Base-by-base conservation (phyloP, 2,797 vertebrate genomes). In the Chanos chanos region DNA sequence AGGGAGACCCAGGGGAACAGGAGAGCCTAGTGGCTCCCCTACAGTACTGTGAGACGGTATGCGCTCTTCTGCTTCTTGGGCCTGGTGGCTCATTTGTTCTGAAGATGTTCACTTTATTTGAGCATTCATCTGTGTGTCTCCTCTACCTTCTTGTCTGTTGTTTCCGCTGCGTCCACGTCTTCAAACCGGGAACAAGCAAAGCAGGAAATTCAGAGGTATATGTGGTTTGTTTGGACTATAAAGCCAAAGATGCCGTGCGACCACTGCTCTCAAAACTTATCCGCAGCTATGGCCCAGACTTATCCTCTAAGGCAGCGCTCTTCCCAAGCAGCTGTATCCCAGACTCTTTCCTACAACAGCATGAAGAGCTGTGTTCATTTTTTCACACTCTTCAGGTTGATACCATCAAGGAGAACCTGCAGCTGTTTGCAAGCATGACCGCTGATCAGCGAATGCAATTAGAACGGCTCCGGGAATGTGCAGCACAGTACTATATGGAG, bases 141-240 rank as follows among this genome's bases (percentile, higher is more conserved):
- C 88, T 98, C 57, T 99, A 93, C 77, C 83, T 99, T 63, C 85
- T 99, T 0, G 94, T 88, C 73, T 98, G 94, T 74, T 91, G 86
- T 43, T 99, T 98, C 77, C 77, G 77, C 39, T 75, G 85, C 1
- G 91, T 99, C 25, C 88, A 79, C 1, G 76, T 98, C 55, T 95
- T 98, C 72, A 99, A 99, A 82, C 96, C 97, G 0, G 94, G 92
- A 55, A 98, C 96, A 10, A 99, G 97, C 83, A 99, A 99, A 76
- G 84, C 97, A 0, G 97, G 97, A 0, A 99, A 99, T 77, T 99
- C 97, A 0, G 97, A 99, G 76, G 91, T 91, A 41, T 99, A 98
- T 19, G 85, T 95, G 0, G 81, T 99, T 24, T 95, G 95, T 75
- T 87, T 95, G 39, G 74, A 64, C 68, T 98, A 92, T 21, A 71